Base-by-base conservation (phyloP, 2,797 vertebrate species). In the Ctenochaetus hawaiiensis region DNA sequence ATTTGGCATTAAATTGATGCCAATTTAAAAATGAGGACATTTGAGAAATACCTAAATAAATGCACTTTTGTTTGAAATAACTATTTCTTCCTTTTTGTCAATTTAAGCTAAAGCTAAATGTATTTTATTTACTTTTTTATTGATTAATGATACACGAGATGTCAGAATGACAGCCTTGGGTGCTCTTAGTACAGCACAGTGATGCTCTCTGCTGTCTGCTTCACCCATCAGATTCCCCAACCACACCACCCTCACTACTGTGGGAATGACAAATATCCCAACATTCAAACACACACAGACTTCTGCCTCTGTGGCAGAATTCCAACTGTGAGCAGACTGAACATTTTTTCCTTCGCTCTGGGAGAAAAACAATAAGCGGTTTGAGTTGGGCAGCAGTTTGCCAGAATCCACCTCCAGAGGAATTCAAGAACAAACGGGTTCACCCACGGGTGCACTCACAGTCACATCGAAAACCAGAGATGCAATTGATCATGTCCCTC, bases 401-500 rank as follows among this genome's bases (percentile, higher is more conserved):
- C 52, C 43, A 71, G 57, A 20, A 70, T 84, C 78, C 59, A 67
- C 78, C 80, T 83, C 67, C 76, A 75, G 52, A 80, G 48, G 61
- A 77, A 85, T 79, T 64, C 81, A 63, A 43, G 26, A 64, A 47
- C 59, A 79, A 83, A 83, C 73, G 72, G 77, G 41, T 37, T 44
- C 67, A 56, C 69, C 69, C 66, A 77, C 69, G 37, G 64, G 11
- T 41, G 16, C 71, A 72, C 68, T 30, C 61, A 77, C 69, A 45
- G 39, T 20, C 47, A 13, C 44, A 57, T 30, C 30, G 30, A 30
- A 30, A 30, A 30, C 30, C 30, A 34, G 30, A 34, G 30, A 30
- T 30, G 30, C 30, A 30, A 30, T 5, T 30, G 30, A 34, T 34
- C 30, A 34, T 34, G 30, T 34, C 30, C 30, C 30, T 34, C 30